A percentile compares a stretch with the other conserved stretches of the same genome.
Evolutionary conservation across 92 coral and sea anemone species (phyloP).

Genomic region (Heteractis magnifica): DNA sequence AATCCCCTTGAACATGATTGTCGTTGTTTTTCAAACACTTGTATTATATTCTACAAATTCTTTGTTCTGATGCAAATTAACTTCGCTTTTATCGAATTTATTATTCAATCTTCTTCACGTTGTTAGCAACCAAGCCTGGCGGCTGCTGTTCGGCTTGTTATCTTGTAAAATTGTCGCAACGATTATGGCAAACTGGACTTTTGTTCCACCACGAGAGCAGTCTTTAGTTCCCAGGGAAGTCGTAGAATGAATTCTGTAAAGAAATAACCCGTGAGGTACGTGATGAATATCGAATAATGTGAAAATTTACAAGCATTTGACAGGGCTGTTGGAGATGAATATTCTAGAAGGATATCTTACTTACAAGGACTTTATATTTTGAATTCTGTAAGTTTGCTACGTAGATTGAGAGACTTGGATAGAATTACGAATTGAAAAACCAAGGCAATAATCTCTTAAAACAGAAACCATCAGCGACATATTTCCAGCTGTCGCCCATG

Average conservation of each 20-base stretch:
- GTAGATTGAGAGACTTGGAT: too few relatives aligned
- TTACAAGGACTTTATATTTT: too few relatives aligned
- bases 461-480: too few relatives aligned
- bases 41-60: not conserved
- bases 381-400: too few relatives aligned
- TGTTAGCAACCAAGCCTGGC: conserved; percentile 7
- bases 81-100: not conserved
- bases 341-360: too few relatives aligned
- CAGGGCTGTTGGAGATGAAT: too few relatives aligned
- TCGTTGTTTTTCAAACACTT: not conserved
- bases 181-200: not conserved
- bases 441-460: too few relatives aligned
- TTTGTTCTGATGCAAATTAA: not conserved
- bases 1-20: not conserved
- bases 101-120: not conserved
- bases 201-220: not conserved
- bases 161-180: not conserved
- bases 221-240: not conserved
- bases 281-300: not conserved
- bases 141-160: not conserved
- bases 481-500: too few relatives aligned
- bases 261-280: not conserved
- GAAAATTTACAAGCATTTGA: not conserved
- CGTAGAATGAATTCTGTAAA: not conserved
- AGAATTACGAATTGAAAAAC: too few relatives aligned